Percentiles rank a stretch among this genome's conserved stretches.
Evolutionary conservation across 2,113 vertebrate genomes (phyloP).

Genomic region (Pangasianodon hypophthalmus): DNA sequence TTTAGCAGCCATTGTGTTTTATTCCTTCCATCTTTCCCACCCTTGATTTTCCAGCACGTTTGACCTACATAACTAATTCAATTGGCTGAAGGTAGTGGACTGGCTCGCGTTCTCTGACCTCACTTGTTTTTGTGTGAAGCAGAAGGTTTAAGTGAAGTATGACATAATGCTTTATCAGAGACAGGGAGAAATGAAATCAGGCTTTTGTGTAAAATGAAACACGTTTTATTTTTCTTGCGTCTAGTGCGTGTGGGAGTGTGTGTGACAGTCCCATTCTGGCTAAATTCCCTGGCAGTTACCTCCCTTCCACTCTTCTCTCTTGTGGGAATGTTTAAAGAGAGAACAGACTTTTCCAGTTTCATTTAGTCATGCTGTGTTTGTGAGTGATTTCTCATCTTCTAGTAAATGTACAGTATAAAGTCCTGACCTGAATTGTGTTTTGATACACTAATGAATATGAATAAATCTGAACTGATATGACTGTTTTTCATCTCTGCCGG

Average conservation of each 20-base stretch:
- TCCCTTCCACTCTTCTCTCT: conserved; percentile 5
- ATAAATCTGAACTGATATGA: background rate
- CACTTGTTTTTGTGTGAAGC: conserved; percentile 18
- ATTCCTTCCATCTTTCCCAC: background rate
- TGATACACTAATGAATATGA: background rate
- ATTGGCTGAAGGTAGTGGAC: background rate
- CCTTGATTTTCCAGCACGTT: background rate
- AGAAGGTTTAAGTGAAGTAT: background rate
- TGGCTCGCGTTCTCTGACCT: background rate
- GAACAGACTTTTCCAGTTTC: conserved; percentile 8
- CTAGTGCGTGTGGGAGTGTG: background rate
- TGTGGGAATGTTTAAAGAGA: conserved; percentile 21
- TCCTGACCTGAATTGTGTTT: background rate
- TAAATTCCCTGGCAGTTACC: conserved; percentile 9
- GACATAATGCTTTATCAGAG: conserved; percentile 10
- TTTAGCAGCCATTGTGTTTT: background rate
- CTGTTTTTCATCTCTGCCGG: background rate
- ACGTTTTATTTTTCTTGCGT: conserved; percentile 15
- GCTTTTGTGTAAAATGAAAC: background rate
- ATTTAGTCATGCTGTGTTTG: background rate
- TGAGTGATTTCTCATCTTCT: background rate
- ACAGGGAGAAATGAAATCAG: conserved; percentile 40
- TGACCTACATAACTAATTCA: background rate
- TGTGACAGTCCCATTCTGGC: conserved; percentile 22
- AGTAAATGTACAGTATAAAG: background rate